Base-by-base conservation (phyloP, 2,888 invertebrate species). In the Pseudoips prasinana region DNA sequence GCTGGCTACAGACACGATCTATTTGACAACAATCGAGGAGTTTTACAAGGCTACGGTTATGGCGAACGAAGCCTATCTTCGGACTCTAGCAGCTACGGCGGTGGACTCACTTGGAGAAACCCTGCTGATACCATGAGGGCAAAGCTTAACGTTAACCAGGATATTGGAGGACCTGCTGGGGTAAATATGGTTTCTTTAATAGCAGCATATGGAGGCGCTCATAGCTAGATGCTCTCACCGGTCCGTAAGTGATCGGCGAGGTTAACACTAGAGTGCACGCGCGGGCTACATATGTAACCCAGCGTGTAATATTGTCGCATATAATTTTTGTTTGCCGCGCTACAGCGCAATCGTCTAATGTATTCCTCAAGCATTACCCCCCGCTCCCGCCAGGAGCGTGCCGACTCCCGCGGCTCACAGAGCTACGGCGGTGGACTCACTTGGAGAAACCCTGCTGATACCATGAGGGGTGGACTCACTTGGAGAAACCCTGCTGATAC, bases 21-120 rank as follows among this genome's bases (percentile, higher is more conserved):
- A 40, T 80, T 80, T 60, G 58, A 83, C 30, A 81, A 82, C 38
- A 24, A 67, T 3, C 73, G 80, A 3, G 82, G 83, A 1, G 66
- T 54, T 4, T 33, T 80, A 3, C 46, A 64, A 22, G 81, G 67
- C 0, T 64, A 70, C 22, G 69, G 62, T 0, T 20, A 20, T n/a
- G 20, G 20, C 4, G 2, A 2, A 3, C 20, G 20, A 2, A 7
- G 7, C n/a, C 7, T 20, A 20, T 7, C 7, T n/a, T 20, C 7
- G 2, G 20, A 20, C 7, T 5, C 7, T 2, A n/a, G 7, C 7
- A 20, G 20, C n/a, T 20, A 20, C 7, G 20, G 20, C 7, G 20
- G 20, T 5, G 2, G 2, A 5, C 49, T 83, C 0, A 63, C 73
- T 47, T 83, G 76, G 73, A 1, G n/a, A 6, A 27, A 27, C 10